Conservation (phyloP, 2,888 invertebrate genomes). For the Melanotus villosus region DNA sequence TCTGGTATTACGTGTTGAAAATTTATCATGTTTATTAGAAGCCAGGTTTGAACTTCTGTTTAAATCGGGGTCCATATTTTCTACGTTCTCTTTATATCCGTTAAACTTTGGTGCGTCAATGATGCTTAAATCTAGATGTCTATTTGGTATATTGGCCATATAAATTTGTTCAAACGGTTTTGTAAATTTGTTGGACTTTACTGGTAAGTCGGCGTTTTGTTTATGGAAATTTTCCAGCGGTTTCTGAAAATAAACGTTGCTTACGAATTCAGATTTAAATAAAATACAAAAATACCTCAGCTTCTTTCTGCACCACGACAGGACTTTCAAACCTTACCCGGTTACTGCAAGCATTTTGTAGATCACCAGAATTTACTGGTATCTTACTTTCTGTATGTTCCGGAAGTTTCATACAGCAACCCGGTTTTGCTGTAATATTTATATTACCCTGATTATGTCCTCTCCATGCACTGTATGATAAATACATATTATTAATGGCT, state of each 20-base stretch:
- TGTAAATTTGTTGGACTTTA: slow-evolving; percentile 19
- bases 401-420: background rate
- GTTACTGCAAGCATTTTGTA: no score
- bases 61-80: slow-evolving; percentile 32
- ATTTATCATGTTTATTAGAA: background rate
- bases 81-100: slow-evolving; percentile 13
- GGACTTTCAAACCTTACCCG: slow-evolving; percentile 65
- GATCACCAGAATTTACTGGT: no score
- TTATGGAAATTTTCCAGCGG: background rate
- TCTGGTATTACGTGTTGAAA: no score
- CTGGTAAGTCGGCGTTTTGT: background rate
- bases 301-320: background rate
- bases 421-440: no score
- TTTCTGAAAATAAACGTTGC: background rate
- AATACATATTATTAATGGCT: slow-evolving; percentile 23
- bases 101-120: slow-evolving; percentile 55
- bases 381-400: background rate
- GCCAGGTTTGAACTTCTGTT: background rate
- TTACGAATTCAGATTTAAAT: no score
- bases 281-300: no score
- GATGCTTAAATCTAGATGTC: slow-evolving; percentile 65
- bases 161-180: slow-evolving; percentile 64
- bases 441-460: slow-evolving; percentile 51
- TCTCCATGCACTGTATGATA: slow-evolving; percentile 56
- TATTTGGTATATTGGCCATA: slow-evolving; percentile 65